Evolutionary conservation across 2,888 invertebrate genomes (phyloP), one percentile per base, ranked within the genome.

Genomic region (Pecten maximus): DNA sequence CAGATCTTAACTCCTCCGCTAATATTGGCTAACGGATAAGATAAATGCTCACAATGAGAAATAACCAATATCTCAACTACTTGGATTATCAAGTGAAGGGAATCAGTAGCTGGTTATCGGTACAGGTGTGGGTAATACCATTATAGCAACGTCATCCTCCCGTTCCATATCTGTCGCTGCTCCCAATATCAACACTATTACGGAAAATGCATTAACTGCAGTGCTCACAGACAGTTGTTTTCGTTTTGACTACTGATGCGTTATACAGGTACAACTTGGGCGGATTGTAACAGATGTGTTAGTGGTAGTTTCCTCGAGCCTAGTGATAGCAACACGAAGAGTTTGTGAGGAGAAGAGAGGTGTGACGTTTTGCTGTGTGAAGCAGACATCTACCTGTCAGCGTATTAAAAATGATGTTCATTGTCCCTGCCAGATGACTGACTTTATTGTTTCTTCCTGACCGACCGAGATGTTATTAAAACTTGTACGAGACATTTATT

Each of bases 11-110:
- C 74, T 74, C 74, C 35, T 74, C 74, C 0, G 74, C 74, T 74
- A 74, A 74, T 74, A 74, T 74, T 74, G 74, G 74, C 74, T 35
- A 74, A 74, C 28, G 74, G 74, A 74, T 74, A 74, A 74, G 74
- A 74, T 74, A 74, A 74, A 28, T 23, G 10, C 35, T 74, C 28
- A 74, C 74, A 74, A 74, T 74, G 74, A 74, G 23, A 74, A 74
- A 74, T 74, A 74, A 74, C 74, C 74, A 74, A 74, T 74, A 74
- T 10, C 35, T 74, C 74, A 35, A 74, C 74, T 74, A 74, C 74
- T 74, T 74, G 74, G 74, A 74, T 74, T 74, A 35, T 74, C 60
- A 23, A n/a, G 60, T 60, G 60, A 60, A 60, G 23, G n/a, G 74
- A 28, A 74, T 74, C 74, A 35, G 28, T 35, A 23, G 35, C 15